phyloP scores from a whole-genome alignment of 2,888 invertebrate genomes.

The Drosophila yooni region DNA sequence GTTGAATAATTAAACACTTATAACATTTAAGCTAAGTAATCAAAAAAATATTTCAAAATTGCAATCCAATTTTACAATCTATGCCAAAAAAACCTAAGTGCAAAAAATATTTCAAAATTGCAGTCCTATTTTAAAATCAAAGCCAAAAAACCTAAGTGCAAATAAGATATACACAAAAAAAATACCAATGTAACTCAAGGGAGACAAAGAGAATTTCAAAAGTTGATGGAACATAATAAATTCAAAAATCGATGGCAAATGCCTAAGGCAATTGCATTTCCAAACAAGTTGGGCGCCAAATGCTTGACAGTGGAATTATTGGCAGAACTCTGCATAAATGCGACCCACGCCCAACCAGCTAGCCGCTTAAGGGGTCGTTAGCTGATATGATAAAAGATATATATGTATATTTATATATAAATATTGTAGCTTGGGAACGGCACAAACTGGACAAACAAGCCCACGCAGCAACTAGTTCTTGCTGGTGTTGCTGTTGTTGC shows the following conservation, averaged over 20 bases:
- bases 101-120: neutral
- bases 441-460: slow-evolving; percentile 28
- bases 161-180: neutral
- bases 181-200: neutral
- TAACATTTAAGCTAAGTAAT: neutral
- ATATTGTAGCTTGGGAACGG: slow-evolving; percentile 15
- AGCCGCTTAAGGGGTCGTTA: slow-evolving; percentile 18
- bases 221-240: too few relatives aligned
- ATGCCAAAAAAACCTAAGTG: neutral
- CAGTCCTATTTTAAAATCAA: neutral
- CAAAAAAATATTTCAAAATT: neutral
- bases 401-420: neutral
- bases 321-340: neutral
- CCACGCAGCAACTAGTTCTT: slow-evolving; percentile 38
- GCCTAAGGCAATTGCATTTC: neutral
- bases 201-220: neutral
- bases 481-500: neutral
- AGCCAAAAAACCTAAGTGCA: neutral
- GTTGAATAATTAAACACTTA: neutral
- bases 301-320: slow-evolving; percentile 5
- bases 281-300: slow-evolving; percentile 16
- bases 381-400: slow-evolving; percentile 34
- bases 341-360: slow-evolving; percentile 36
- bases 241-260: neutral
- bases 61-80: too few relatives aligned